Base-by-base conservation (phyloP, 2,888 invertebrate species). In the Microdon myrmicae region DNA sequence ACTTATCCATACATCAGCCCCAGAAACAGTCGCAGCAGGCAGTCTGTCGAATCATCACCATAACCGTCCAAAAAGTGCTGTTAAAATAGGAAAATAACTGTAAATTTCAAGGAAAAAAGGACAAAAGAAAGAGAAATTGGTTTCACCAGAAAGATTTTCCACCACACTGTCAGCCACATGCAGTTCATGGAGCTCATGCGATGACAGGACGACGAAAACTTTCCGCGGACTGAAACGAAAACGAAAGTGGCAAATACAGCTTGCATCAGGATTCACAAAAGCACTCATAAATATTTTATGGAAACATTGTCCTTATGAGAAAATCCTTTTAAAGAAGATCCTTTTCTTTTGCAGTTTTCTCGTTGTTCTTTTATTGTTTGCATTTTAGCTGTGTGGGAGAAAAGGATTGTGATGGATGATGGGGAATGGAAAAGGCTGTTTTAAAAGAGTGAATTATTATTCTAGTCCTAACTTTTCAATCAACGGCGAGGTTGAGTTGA, bases 231-330 rank as follows among this genome's bases (percentile, higher is more conserved):
- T 38, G 31, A 25, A 23, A 37, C 38, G 4, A 8, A 28, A 22
- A 22, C 29, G 7, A 26, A 14, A 25, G 5, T 12, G 14, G 20
- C 9, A 13, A 26, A 8, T 5, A 10, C 14, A 12, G 13, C n/a
- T 29, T 3, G 8, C 10, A 8, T 5, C 12, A 20, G 10, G 10
- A 29, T 29, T n/a, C 28, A 41, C 13, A 20, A 37, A 35, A 37
- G 28, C 19, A 35, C 47, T 60, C 56, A 56, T 64, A 64, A 64
- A 64, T 58, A 64, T 64, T 64, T 64, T 58, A 64, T 58, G 41
- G 44, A 41, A 64, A 35, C 58, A 56, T 64, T 37, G 37, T 51
- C 32, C 43, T 56, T 39, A 22, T 26, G 39, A 44, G 49, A 23
- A 49, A 49, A 56, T 45, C 41, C 34, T 28, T 55, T n/a, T n/a